These are phyloP conservation scores for Esperia sulphurella DNA, from an alignment of 2,888 invertebrate species.

Conservation along the genomic window DNA sequence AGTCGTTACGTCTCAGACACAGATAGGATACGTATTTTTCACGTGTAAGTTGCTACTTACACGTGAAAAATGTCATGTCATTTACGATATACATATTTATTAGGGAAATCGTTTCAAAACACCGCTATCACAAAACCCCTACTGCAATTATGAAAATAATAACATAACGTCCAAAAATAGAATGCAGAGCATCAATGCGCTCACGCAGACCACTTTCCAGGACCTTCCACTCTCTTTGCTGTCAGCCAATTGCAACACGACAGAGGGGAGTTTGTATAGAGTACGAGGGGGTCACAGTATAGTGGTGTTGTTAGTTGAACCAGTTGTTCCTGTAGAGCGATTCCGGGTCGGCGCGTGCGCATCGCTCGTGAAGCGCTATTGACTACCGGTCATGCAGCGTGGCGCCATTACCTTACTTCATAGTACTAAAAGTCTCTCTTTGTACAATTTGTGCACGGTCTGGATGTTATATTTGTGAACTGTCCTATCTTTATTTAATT, in stretches of 20 bases:
- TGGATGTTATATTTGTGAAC: too few relatives aligned
- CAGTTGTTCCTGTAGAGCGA: conserved; percentile 36
- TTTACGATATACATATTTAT: background rate
- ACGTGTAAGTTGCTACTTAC: too few relatives aligned
- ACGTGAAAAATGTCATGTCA: too few relatives aligned
- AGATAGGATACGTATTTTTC: too few relatives aligned
- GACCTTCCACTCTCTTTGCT: conserved; percentile 8
- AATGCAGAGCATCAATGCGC: conserved; percentile 24
- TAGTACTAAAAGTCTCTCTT: too few relatives aligned
- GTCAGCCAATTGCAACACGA: background rate
- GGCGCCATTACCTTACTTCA: too few relatives aligned
- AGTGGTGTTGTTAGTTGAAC: conserved; percentile 33
- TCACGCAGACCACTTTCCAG: conserved; percentile 21
- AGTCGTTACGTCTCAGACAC: too few relatives aligned
- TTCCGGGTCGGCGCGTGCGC: conserved; percentile 53
- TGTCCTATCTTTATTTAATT: too few relatives aligned
- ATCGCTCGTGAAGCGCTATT: conserved; percentile 19
- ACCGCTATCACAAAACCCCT: conserved; percentile 20
- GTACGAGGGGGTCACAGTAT: conserved; percentile 22
- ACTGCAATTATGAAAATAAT: conserved; percentile 28
- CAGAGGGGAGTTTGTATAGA: background rate
- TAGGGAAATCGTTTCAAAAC: background rate
- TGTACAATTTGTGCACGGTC: too few relatives aligned
- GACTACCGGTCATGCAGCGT: conserved; percentile 17
- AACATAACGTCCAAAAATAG: conserved; percentile 39